Percentiles rank a stretch among this genome's conserved stretches.
phyloP scores from a whole-genome alignment of 1,140 invertebrate genomes.

The Caenorhabditis tropicalis region DNA sequence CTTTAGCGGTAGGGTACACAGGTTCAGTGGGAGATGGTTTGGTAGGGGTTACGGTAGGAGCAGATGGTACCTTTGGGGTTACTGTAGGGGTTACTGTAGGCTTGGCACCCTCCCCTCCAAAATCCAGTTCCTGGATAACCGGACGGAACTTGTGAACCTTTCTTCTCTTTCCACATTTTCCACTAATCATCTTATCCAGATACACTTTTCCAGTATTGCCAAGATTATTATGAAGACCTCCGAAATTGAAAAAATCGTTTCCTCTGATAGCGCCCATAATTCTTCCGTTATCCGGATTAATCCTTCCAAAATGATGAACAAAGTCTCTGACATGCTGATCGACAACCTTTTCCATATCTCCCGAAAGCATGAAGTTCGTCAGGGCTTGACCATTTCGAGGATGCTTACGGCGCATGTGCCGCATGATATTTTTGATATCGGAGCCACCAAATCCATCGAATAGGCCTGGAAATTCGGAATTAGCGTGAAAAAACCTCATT shows the following conservation, averaged over 20 bases:
- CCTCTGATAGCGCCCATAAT: slow-evolving; percentile 58
- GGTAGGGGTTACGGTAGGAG: not conserved
- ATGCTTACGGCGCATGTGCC: not conserved
- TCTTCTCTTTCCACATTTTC: slow-evolving; percentile 66
- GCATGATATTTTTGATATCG: slow-evolving; percentile 23
- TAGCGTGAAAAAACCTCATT: not conserved
- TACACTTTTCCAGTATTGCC: slow-evolving; percentile 65
- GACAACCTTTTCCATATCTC: slow-evolving; percentile 67
- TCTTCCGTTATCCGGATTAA: slow-evolving; percentile 68
- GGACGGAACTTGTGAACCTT: slow-evolving; percentile 18
- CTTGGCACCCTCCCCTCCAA: not conserved
- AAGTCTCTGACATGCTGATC: slow-evolving; percentile 69
- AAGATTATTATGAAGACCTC: slow-evolving; percentile 70
- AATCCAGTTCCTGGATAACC: not conserved
- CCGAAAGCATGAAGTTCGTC: slow-evolving; percentile 41
- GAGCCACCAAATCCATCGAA: not conserved
- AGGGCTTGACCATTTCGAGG: not conserved
- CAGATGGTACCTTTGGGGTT: not conserved
- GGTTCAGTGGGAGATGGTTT: slow-evolving; percentile 47
- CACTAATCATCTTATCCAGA: slow-evolving; percentile 69
- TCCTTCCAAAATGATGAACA: slow-evolving; percentile 69
- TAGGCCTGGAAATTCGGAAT: not conserved
- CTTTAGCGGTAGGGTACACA: slow-evolving; percentile 80
- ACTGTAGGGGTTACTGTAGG: not conserved
- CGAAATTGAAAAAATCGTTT: slow-evolving; percentile 60